Base-by-base conservation (phyloP, 2,113 vertebrate genomes). In the Pomatorhinus ruficollis region DNA sequence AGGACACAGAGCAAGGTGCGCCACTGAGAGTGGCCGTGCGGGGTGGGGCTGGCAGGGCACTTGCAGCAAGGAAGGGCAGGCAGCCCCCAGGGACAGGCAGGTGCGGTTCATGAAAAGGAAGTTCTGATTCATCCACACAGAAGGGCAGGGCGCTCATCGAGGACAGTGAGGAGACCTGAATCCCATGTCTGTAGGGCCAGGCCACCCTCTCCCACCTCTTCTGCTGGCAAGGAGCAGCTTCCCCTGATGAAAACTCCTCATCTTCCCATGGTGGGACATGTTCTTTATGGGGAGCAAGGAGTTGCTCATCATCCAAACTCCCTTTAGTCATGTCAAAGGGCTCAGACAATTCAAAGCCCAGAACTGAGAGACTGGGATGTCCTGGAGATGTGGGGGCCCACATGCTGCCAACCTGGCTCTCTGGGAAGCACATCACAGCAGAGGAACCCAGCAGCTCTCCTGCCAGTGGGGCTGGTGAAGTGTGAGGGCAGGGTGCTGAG, bases 1-100 rank as follows among this genome's bases (percentile, higher is more conserved):
- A 44, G 50, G 24, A 44, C 13, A 2, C 3, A 1, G 56, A 47
- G 56, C 19, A 10, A 0, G 2, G 19, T 0, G 0, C 23, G 22
- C 14, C 71, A 7, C 37, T 0, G 0, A 53, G 45, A 28, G 63
- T 0, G 0, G n/a, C n/a, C 19, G 9, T 2, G 4, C 1, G 4
- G 12, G 11, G 16, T 1, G 3, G 33, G 39, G 10, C 14, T 35
- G 1, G 0, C 49, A 5, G 28, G 47, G 37, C 5, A 6, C 20
- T 70, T 14, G 53, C 68, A 60, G 54, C 5, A 6, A 33, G 54
- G 52, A 56, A 40, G 63, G 22, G 15, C 50, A 39, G 49, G 40
- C 28, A 64, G 74, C 9, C 10, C 25, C 28, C 24, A 17, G 28
- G 69, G 9, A 33, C 22, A 21, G 37, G 33, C 40, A 66, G 42